phyloP scores from a whole-genome alignment of 2,113 vertebrate species.

The Hydrochoerus hydrochaeris region DNA sequence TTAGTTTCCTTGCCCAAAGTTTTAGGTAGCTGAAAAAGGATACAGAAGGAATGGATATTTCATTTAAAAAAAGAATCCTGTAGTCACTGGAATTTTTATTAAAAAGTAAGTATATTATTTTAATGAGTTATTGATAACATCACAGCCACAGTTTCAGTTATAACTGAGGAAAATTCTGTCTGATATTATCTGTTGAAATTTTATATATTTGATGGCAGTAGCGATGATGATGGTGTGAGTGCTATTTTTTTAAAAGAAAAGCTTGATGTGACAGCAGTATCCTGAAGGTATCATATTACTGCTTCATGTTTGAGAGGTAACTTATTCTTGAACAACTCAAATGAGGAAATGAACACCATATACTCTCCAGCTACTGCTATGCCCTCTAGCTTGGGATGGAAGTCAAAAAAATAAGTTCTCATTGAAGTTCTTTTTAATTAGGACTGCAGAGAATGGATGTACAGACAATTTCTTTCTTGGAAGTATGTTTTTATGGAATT shows the following conservation, averaged over 20 bases:
- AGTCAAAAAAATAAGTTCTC: slow-evolving; percentile 84
- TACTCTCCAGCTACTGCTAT: slow-evolving; percentile 83
- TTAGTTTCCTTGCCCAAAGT: not conserved
- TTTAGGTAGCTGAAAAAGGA: not conserved
- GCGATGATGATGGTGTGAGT: slow-evolving; percentile 17
- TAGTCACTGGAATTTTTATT: not conserved
- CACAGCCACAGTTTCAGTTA: slow-evolving; percentile 16
- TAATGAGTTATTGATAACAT: slow-evolving; percentile 26
- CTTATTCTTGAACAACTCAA: slow-evolving; percentile 83
- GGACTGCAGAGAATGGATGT: slow-evolving; percentile 81
- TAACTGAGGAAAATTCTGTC: slow-evolving; percentile 72
- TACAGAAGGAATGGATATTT: slow-evolving; percentile 21
- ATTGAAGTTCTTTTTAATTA: slow-evolving; percentile 88
- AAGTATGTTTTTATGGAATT: slow-evolving; percentile 77
- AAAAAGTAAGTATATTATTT: not conserved
- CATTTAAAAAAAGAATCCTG: slow-evolving; percentile 48
- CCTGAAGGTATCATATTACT: slow-evolving; percentile 80
- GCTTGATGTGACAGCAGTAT: slow-evolving; percentile 85
- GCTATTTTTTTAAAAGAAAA: slow-evolving; percentile 69
- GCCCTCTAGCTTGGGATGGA: slow-evolving; percentile 84
- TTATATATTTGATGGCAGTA: slow-evolving; percentile 73
- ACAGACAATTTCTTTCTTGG: slow-evolving; percentile 69
- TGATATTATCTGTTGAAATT: slow-evolving; percentile 73
- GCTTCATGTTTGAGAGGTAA: slow-evolving; percentile 83
- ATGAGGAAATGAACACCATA: slow-evolving; percentile 87